These are phyloP conservation scores for Deroptyus accipitrinus DNA, from an alignment of 2,113 vertebrate species.

Conservation along the genomic window DNA sequence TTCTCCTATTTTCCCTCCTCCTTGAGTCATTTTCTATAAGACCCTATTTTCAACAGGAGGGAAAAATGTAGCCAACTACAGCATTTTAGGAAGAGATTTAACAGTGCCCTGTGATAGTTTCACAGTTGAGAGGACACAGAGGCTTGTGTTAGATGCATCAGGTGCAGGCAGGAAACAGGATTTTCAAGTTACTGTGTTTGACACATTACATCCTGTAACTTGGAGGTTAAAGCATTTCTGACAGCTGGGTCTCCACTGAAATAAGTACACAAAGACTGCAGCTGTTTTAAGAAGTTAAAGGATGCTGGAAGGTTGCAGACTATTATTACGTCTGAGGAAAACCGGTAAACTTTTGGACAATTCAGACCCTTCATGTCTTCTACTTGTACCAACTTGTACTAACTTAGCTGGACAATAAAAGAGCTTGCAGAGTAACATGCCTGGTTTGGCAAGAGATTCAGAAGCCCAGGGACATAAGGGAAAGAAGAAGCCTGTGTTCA, in stretches of 20 bases:
- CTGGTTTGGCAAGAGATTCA: background rate
- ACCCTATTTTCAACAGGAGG: background rate
- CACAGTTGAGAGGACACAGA: background rate
- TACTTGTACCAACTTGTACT: background rate
- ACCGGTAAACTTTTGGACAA: conserved; percentile 36
- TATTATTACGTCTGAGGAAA: conserved; percentile 39
- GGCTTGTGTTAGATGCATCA: background rate
- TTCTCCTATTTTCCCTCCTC: background rate
- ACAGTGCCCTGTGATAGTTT: background rate
- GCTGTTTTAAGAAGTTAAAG: conserved; percentile 70
- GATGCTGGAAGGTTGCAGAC: background rate
- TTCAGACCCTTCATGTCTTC: conserved; percentile 4
- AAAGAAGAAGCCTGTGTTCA: background rate
- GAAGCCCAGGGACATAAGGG: background rate
- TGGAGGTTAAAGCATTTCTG: conserved; percentile 37
- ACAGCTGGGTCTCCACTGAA: conserved; percentile 73
- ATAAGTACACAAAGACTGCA: conserved; percentile 43
- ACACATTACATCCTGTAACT: background rate
- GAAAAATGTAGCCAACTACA: background rate
- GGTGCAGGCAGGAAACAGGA: background rate
- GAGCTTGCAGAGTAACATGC: background rate
- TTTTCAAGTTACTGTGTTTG: background rate
- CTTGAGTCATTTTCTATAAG: background rate
- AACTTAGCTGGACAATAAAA: background rate
- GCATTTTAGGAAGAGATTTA: background rate